Percentiles rank a stretch among this genome's conserved stretches.
Conservation (phyloP, 2,888 invertebrate species). For the Hemithea aestivaria region DNA sequence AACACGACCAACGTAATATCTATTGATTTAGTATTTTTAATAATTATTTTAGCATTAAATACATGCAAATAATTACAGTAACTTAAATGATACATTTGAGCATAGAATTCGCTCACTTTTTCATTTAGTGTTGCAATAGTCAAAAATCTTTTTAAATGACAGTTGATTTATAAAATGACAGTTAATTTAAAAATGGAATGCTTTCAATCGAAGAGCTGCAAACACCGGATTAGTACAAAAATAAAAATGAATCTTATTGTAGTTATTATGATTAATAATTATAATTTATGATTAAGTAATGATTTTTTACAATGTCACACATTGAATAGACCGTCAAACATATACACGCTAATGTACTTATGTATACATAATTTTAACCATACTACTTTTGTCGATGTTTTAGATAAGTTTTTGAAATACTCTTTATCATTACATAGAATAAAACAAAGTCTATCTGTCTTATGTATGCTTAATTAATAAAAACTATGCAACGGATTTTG, state of each 20-base stretch:
- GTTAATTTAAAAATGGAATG: conserved; percentile 37
- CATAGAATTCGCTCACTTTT: conserved; percentile 1
- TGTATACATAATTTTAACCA: conserved; percentile 10
- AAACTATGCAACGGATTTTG: no score
- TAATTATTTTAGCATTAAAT: no score
- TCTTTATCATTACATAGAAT: no score
- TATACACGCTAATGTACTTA: conserved; percentile 44
- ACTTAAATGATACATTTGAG: conserved; percentile 1
- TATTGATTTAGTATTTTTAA: no score
- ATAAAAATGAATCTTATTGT: conserved; percentile 27
- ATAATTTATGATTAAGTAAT: no score
- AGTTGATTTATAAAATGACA: no score
- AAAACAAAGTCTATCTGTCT: no score
- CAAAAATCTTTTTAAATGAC: conserved; percentile 1
- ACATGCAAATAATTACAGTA: no score
- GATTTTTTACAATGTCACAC: conserved; percentile 47
- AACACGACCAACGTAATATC: no score
- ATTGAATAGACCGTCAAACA: conserved; percentile 39
- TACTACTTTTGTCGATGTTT: conserved; percentile 9
- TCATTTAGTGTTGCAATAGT: neutral
- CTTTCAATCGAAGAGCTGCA: conserved; percentile 25
- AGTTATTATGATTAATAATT: conserved; percentile 14
- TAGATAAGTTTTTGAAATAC: conserved; percentile 14
- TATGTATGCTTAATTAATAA: no score
- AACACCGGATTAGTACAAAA: conserved; percentile 41